A percentile compares a stretch with the other conserved stretches of the same genome.
These are phyloP conservation scores for Ommatoiulus sabulosus DNA, from an alignment of 2,888 invertebrate genomes.

Conservation along the genomic window DNA sequence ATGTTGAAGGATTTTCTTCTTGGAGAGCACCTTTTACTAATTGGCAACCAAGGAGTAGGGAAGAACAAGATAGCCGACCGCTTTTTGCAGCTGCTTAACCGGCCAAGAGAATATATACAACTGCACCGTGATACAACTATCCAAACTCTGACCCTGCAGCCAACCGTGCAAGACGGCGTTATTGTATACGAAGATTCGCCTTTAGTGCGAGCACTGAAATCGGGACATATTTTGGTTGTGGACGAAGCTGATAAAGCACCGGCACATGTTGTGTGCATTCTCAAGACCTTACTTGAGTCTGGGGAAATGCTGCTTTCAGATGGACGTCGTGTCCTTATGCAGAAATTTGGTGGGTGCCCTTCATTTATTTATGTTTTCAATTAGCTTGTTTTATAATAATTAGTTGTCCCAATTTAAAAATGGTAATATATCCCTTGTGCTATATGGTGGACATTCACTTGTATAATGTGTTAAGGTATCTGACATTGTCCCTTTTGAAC, in stretches of 20 bases:
- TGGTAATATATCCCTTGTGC: no score
- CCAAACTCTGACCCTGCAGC: constrained; percentile 90
- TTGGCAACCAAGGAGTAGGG: constrained; percentile 98
- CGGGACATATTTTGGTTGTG: constrained; percentile 90
- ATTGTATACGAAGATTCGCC: constrained; percentile 95
- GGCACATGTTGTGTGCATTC: constrained; percentile 94
- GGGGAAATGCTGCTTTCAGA: constrained; percentile 96
- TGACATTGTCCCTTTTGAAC: no score
- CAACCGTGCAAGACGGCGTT: constrained; percentile 88
- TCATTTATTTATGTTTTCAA: neutral
- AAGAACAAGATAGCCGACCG: constrained; percentile 97
- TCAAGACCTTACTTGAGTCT: constrained; percentile 94
- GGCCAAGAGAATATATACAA: constrained; percentile 95
- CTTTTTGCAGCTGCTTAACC: constrained; percentile 85
- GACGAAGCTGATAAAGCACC: constrained; percentile 99
- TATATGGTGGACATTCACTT: no score
- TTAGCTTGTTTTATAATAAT: no score
- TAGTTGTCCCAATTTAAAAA: no score
- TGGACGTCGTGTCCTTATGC: constrained; percentile 86
- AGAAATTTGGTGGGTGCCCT: constrained; percentile 62
- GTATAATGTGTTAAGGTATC: no score
- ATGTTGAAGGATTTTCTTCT: constrained; percentile 89
- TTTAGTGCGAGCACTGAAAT: constrained; percentile 88
- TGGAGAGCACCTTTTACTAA: constrained; percentile 90
- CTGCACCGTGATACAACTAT: constrained; percentile 95